Base-by-base conservation (phyloP, 1,140 invertebrate species). In the Drosophila teissieri region DNA sequence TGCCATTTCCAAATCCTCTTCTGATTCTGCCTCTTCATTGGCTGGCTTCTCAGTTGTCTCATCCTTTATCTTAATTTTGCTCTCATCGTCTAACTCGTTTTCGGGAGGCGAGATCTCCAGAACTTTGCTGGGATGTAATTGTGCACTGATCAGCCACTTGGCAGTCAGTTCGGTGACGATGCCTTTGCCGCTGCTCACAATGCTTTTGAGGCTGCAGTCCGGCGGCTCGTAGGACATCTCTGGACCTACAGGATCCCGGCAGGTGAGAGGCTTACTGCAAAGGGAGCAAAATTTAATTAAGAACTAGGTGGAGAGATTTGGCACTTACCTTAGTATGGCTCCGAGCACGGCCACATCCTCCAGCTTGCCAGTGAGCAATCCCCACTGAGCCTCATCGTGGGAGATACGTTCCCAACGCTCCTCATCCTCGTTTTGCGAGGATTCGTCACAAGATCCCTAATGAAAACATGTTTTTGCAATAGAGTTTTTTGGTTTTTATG, bases 261-360 rank as follows among this genome's bases (percentile, higher is more conserved):
- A 89, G 14, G 49, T 67, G 14, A 90, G 75, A 2, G 78, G 72
- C 27, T 84, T 78, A 5, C 90, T 92, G 31, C 8, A 57, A 52
- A 11, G 1, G 10, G 5, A 19, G 8, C 27, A 27, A 2, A 8
- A 15, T 5, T 22, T n/a, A 39, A 19, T 10, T 14, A 19, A 6
- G 24, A 17, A 22, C 4, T 17, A 6, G 2, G 7, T 0, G 0
- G 31, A 44, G 14, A n/a, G 0, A 1, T 6, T 31, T 2, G 31
- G 31, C 8, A 31, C 44, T 63, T 93, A 95, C 91, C 94, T 93
- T 36, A 96, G 90, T 54, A 95, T 93, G 40, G 95, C 95, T 78
- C 95, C 95, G 5, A 99, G 92, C 52, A 97, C 93, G 5, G 97
- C 94, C 39, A 98, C 94, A 92, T 98, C 97, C 91, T 98, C 97